Evolutionary conservation across 1,140 invertebrate species (phyloP).

Genomic region (Euschistus heros): DNA sequence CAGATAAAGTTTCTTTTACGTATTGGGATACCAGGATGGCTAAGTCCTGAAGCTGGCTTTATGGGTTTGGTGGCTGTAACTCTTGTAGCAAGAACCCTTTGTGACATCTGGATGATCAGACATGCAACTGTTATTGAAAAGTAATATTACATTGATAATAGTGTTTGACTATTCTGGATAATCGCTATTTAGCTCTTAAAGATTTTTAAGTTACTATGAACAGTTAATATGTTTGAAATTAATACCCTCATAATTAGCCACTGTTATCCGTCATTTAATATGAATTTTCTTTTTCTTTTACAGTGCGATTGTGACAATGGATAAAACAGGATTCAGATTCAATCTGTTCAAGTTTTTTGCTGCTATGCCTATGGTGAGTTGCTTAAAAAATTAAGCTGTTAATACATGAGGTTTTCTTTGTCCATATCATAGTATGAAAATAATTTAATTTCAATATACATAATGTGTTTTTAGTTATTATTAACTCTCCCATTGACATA

Average conservation of each 20-base stretch:
- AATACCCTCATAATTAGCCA: no score
- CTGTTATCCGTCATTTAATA: no score
- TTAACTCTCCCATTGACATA: constrained; percentile 30
- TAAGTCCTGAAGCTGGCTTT: constrained; percentile 64
- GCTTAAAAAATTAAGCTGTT: no score
- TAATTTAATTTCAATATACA: constrained; percentile 5
- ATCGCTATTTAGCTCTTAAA: no score
- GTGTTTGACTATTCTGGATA: no score
- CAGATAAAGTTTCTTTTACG: constrained; percentile 65
- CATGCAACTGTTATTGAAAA: constrained; percentile 87
- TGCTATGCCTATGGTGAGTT: constrained; percentile 69
- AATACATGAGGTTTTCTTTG: no score
- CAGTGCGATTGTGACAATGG: constrained; percentile 86
- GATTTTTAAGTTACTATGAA: no score
- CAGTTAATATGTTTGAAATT: no score
- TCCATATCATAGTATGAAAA: no score
- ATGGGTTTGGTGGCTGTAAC: constrained; percentile 68
- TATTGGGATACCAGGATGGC: constrained; percentile 72
- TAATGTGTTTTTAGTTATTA: no score
- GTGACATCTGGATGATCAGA: constrained; percentile 95
- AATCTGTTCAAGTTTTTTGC: constrained; percentile 65
- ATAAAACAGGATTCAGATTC: constrained; percentile 60
- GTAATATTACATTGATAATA: constrained; percentile 38
- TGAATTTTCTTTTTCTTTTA: constrained; percentile 35
- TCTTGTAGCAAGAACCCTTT: constrained; percentile 77